A percentile compares a stretch with the other conserved stretches of the same genome.
Evolutionary conservation across 2,113 vertebrate species (phyloP).

Genomic region (Pristiophorus japonicus): DNA sequence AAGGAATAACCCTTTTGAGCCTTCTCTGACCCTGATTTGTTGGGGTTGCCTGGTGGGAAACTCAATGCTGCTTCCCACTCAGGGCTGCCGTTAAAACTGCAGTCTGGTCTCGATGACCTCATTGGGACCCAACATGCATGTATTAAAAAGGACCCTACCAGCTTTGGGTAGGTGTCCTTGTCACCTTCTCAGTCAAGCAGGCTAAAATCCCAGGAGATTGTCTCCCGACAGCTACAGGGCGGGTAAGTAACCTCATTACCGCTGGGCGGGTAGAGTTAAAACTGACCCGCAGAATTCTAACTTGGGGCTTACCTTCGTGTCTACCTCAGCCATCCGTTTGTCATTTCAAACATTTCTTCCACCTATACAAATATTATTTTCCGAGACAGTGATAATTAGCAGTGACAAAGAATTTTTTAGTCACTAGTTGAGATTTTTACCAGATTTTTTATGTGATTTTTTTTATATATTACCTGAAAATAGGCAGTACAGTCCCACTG

Average conservation of each 20-base stretch:
- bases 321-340: not conserved
- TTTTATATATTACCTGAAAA: not conserved
- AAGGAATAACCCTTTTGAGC: not conserved
- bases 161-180: not conserved
- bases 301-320: not conserved
- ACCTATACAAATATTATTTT: not conserved
- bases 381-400: not conserved
- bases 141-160: not conserved
- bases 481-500: not conserved
- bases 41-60: not conserved
- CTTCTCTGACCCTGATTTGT: not conserved
- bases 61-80: not conserved
- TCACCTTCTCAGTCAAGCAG: not conserved
- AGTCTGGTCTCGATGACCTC: not conserved
- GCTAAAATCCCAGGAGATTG: no score
- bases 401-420: not conserved
- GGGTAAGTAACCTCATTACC: not conserved
- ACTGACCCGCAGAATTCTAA: not conserved
- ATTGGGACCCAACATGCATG: not conserved
- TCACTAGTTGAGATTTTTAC: not conserved
- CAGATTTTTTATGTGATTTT: no score
- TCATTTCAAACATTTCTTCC: not conserved
- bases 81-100: not conserved
- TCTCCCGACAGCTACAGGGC: not conserved
- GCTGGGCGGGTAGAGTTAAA: not conserved